Evolutionary conservation across 2,888 invertebrate species (phyloP).

Genomic region (Drosophila meridiana): DNA sequence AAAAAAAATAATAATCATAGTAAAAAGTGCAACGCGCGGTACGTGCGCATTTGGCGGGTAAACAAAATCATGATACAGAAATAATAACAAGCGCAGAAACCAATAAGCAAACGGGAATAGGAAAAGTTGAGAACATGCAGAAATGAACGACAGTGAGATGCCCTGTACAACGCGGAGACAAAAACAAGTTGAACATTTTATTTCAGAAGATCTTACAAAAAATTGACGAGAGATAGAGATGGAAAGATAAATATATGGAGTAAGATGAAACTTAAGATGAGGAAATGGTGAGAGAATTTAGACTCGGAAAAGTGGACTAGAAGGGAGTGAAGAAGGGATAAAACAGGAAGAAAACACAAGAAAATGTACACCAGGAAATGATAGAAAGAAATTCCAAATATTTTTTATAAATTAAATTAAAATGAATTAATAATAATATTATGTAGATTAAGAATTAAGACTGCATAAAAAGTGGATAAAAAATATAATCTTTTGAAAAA

Average conservation of each 20-base stretch:
- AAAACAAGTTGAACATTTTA: not conserved
- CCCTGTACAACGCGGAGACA: slow-evolving; percentile 1
- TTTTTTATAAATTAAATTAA: no score
- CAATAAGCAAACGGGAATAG: slow-evolving; percentile 33
- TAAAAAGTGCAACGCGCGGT: slow-evolving; percentile 72
- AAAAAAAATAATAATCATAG: slow-evolving; percentile 68
- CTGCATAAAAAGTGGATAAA: no score
- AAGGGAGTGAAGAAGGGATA: no score
- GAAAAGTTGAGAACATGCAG: slow-evolving; percentile 8
- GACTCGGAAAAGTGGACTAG: no score
- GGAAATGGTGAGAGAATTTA: no score
- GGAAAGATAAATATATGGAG: no score
- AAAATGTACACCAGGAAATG: no score
- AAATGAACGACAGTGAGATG: slow-evolving; percentile 11
- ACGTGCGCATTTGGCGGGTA: slow-evolving; percentile 79
- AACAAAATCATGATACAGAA: slow-evolving; percentile 75
- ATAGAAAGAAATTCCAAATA: no score
- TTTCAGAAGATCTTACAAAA: not conserved
- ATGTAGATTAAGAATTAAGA: no score
- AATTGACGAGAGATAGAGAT: not conserved
- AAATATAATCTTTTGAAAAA: not conserved
- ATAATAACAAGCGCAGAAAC: slow-evolving; percentile 54
- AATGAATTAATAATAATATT: no score
- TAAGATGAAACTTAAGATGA: no score
- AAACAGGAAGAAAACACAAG: no score